A percentile compares a stretch with the other conserved stretches of the same genome.
Conservation (phyloP, 2,113 vertebrate genomes). For the Gymnorhina tibicen region DNA sequence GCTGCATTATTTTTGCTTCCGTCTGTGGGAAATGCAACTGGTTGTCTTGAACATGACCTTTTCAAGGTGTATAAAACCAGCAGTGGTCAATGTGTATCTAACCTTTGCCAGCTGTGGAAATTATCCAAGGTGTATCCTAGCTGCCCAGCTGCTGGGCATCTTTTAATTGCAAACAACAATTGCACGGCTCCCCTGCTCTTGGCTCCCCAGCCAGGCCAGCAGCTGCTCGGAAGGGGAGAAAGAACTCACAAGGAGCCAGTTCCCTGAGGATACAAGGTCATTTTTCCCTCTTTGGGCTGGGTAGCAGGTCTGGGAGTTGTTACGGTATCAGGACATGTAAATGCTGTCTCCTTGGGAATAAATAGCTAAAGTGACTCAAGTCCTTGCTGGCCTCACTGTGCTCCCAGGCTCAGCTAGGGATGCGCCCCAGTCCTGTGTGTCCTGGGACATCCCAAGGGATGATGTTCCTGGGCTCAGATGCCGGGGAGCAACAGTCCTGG, state of each 20-base stretch:
- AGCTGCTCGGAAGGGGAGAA: background rate
- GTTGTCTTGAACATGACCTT: background rate
- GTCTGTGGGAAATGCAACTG: background rate
- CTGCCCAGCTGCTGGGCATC: background rate
- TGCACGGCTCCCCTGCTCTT: background rate
- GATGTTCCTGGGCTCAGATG: background rate
- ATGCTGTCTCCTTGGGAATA: fast-evolving
- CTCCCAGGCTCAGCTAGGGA: background rate
- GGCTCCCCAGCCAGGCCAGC: background rate
- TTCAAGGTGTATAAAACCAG: background rate
- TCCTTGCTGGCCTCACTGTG: background rate
- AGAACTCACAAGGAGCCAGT: background rate
- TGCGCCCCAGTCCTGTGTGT: fast-evolving
- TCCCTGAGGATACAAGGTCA: background rate
- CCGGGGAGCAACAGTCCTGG: background rate
- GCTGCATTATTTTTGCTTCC: background rate
- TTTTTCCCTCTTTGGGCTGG: background rate
- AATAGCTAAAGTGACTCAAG: fast-evolving
- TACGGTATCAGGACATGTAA: fast-evolving
- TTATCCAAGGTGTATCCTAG: background rate
- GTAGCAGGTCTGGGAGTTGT: background rate
- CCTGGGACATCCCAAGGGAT: background rate
- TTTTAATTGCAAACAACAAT: background rate
- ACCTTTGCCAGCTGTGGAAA: background rate
- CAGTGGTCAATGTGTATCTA: background rate